phyloP scores from a whole-genome alignment of 2,797 vertebrate genomes.

The Macropodus opercularis region DNA sequence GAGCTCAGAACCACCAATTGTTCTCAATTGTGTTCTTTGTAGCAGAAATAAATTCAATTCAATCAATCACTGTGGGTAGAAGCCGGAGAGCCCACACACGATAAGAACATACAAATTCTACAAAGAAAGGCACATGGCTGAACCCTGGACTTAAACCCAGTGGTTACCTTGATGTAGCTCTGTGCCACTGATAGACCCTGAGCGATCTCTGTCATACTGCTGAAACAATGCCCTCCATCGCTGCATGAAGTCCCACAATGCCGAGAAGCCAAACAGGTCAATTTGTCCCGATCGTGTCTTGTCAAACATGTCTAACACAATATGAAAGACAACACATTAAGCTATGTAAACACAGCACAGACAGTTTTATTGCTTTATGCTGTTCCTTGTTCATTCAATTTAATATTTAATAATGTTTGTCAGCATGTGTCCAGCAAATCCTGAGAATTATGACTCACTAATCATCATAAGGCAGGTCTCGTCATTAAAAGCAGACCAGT shows the following conservation, averaged over 20 bases:
- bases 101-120: too few species aligned
- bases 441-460: slow-evolving; percentile 91
- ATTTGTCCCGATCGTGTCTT: slow-evolving; percentile 88
- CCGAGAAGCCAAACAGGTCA: slow-evolving; percentile 91
- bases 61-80: too few species aligned
- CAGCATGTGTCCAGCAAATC: background rate
- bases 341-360: background rate
- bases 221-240: slow-evolving; percentile 93
- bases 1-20: too few species aligned
- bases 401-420: background rate
- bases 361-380: background rate
- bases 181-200: slow-evolving; percentile 85
- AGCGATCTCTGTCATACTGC: slow-evolving; percentile 91
- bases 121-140: too few species aligned
- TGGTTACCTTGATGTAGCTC: slow-evolving; percentile 93
- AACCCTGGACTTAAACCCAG: too few species aligned
- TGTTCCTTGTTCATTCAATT: background rate
- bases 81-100: too few species aligned
- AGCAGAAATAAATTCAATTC: too few species aligned
- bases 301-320: slow-evolving; percentile 92
- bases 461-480: slow-evolving; percentile 97
- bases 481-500: slow-evolving; percentile 93
- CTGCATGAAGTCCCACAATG: slow-evolving; percentile 91
- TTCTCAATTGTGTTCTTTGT: too few species aligned
- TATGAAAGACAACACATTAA: background rate